These are phyloP conservation scores for Columba janthina DNA, from an alignment of 2,113 vertebrate species.

Conservation along the genomic window DNA sequence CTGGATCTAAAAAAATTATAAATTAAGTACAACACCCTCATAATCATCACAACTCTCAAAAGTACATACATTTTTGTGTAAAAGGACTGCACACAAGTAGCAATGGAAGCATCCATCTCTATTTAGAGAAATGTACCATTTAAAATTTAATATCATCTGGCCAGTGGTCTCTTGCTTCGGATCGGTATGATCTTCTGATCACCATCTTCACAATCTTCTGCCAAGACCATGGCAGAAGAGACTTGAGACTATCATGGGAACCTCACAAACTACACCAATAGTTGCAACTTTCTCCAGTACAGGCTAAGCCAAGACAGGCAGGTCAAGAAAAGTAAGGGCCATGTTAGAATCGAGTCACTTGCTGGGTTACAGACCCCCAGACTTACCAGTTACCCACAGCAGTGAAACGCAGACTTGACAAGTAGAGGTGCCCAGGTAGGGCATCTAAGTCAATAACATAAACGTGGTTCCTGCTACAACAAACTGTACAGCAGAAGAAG, in stretches of 20 bases:
- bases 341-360: not conserved
- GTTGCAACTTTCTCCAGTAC: not conserved
- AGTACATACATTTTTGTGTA: not conserved
- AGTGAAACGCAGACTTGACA: not conserved
- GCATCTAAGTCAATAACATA: not conserved
- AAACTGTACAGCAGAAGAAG: not conserved
- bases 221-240: too few species aligned
- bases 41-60: not conserved
- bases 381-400: not conserved
- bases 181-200: too few species aligned
- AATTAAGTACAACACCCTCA: not conserved
- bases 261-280: not conserved
- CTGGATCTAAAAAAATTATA: not conserved
- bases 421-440: fast-evolving
- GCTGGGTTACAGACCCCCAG: not conserved
- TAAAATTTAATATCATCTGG: not conserved
- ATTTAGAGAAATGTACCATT: not conserved
- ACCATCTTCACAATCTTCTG: too few species aligned
- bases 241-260: not conserved
- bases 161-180: not conserved
- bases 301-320: not conserved
- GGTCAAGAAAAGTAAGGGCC: not conserved
- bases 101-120: not conserved
- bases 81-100: not conserved
- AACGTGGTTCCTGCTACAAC: not conserved